Conservation (phyloP, 2,113 vertebrate genomes). For the Jaculus jaculus region DNA sequence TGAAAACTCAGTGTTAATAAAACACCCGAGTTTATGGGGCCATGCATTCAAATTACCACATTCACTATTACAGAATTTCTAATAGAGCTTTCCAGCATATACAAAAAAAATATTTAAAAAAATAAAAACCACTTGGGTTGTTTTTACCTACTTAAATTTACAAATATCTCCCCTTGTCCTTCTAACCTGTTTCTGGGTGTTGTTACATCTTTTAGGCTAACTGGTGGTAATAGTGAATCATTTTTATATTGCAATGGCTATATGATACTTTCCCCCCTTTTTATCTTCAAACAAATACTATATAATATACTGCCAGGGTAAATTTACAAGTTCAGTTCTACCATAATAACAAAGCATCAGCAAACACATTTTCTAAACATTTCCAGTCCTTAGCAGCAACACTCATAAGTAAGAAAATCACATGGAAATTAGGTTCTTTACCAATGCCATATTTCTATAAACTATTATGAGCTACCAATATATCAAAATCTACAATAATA, state of each 20-base stretch:
- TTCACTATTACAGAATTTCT: neutral
- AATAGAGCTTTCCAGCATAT: neutral
- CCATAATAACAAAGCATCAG: neutral
- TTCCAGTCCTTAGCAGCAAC: neutral
- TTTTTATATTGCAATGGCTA: neutral
- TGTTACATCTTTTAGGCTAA: neutral
- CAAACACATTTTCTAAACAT: neutral
- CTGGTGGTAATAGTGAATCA: slow-evolving; percentile 2
- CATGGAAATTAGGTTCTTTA: neutral
- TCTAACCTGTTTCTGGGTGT: neutral
- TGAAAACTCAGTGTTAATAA: too few relatives aligned
- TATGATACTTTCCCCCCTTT: neutral
- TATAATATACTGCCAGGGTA: neutral
- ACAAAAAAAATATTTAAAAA: neutral
- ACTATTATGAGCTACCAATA: neutral
- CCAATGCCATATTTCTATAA: slow-evolving; percentile 14
- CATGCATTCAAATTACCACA: too few relatives aligned
- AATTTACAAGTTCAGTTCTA: neutral
- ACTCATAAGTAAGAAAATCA: neutral
- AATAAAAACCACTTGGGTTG: neutral
- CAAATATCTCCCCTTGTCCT: neutral
- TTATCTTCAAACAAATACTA: neutral
- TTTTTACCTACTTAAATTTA: slow-evolving; percentile 15
- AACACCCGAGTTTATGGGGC: too few relatives aligned
- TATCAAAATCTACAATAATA: neutral